Evolutionary conservation across 2,113 vertebrate species (phyloP).

Genomic region (Proterorhinus semilunaris): DNA sequence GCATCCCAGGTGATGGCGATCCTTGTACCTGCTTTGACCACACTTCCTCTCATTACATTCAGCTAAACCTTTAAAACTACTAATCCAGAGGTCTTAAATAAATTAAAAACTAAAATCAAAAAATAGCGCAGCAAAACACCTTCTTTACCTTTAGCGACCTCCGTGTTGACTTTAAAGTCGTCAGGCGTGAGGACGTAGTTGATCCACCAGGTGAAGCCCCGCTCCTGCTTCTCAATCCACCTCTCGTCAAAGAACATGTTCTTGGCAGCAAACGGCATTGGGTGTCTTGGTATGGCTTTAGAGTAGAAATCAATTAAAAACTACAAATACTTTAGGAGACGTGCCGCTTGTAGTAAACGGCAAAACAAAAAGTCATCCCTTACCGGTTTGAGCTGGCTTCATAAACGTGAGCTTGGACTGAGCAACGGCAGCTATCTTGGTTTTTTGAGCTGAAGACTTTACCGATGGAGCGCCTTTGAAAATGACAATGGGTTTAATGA

Average conservation of each 20-base stretch:
- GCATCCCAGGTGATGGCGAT: too few relatives aligned
- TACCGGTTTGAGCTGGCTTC: conserved; percentile 85
- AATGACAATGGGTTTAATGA: neutral
- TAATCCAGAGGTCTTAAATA: too few relatives aligned
- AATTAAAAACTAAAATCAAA: too few relatives aligned
- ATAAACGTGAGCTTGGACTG: conserved; percentile 86
- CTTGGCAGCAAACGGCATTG: conserved; percentile 92
- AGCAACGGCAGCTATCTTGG: conserved; percentile 77
- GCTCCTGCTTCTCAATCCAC: conserved; percentile 95
- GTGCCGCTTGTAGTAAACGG: too few relatives aligned
- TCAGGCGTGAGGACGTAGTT: conserved; percentile 96
- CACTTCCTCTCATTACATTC: too few relatives aligned
- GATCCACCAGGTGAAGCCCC: conserved; percentile 93
- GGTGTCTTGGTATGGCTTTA: conserved; percentile 90
- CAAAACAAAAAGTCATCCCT: neutral
- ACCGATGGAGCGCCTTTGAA: conserved; percentile 42
- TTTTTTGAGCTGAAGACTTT: conserved; percentile 51
- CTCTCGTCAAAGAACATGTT: conserved; percentile 98
- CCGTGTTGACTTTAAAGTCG: conserved; percentile 87
- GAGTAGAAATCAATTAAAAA: neutral
- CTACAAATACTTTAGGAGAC: too few relatives aligned
- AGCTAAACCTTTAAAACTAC: too few relatives aligned
- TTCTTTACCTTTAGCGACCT: conserved; percentile 81
- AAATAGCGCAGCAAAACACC: too few relatives aligned
- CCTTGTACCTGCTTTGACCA: too few relatives aligned